phyloP scores from a whole-genome alignment of 2,797 vertebrate species.

The Sebastes hubbsi region DNA sequence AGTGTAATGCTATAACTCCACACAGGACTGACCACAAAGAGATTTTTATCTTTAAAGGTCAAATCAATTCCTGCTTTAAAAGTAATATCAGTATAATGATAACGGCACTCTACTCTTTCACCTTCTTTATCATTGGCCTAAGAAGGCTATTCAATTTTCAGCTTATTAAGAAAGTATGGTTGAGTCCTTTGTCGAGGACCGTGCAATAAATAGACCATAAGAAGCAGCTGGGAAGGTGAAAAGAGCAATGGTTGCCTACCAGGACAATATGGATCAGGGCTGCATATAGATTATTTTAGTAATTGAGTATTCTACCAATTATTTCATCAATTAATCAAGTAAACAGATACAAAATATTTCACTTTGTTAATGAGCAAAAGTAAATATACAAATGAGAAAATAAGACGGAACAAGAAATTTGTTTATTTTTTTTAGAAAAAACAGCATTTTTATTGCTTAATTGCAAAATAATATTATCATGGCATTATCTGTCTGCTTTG shows the following conservation, averaged over 20 bases:
- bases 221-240: background rate
- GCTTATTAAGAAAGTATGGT: constrained; percentile 30
- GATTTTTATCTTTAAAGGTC: constrained; percentile 26
- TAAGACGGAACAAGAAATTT: too few relatives aligned
- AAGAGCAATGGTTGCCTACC: background rate
- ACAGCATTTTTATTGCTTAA: too few relatives aligned
- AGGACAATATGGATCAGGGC: background rate
- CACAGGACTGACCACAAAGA: constrained; percentile 1
- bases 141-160: constrained; percentile 37
- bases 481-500: too few relatives aligned
- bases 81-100: background rate
- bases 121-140: constrained; percentile 13
- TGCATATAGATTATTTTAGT: too few relatives aligned
- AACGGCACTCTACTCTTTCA: background rate
- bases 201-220: constrained; percentile 15
- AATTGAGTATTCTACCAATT: too few relatives aligned
- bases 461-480: too few relatives aligned
- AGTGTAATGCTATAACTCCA: background rate
- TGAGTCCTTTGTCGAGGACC: constrained; percentile 6
- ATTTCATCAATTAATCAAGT: too few relatives aligned
- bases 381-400: too few relatives aligned
- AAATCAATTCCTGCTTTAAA: constrained; percentile 13
- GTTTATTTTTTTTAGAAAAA: too few relatives aligned
- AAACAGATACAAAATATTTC: too few relatives aligned
- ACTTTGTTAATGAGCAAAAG: too few relatives aligned